Evolutionary conservation across 2,888 invertebrate genomes (phyloP), one percentile per base, ranked within the genome.

Genomic region (Steinernema carpocapsae): DNA sequence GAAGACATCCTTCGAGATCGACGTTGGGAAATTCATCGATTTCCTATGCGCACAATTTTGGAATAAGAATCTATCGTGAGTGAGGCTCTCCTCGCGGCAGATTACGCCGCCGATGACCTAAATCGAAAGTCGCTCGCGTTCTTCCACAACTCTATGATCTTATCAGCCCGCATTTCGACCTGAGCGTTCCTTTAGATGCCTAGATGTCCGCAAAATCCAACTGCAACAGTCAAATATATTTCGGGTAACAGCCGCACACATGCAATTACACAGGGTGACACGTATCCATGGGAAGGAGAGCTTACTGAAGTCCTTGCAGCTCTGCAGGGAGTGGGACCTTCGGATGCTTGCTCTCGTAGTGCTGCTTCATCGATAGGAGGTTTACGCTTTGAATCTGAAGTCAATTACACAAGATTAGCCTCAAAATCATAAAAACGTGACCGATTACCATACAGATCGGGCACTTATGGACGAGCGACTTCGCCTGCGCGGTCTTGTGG

Each of bases 261-360:
- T n/a, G n/a, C n/a, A n/a, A n/a, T n/a, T n/a, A n/a, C n/a, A n/a
- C n/a, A n/a, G n/a, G n/a, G n/a, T n/a, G n/a, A n/a, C n/a, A n/a
- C n/a, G n/a, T n/a, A n/a, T n/a, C n/a, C n/a, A n/a, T n/a, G n/a
- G n/a, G n/a, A n/a, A n/a, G n/a, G n/a, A n/a, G n/a, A n/a, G n/a
- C n/a, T n/a, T n/a, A n/a, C n/a, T 37, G 37, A 3, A 10, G 4
- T 37, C 37, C 3, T 10, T 37, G 37, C 4, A 91, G 86, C 73
- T 91, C 91, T 26, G 89, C 90, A 75, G 99, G 99, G 89, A 99
- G 90, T 72, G 94, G 93, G 86, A 92, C 93, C 89, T 97, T 97
- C 32, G 97, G 97, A 90, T 99, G 99, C 89, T 97, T 99, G 89
- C 95, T 97, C 89, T 97, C 96, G 90, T 97, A 99, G 89, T 99